phyloP scores from a whole-genome alignment of 1,140 invertebrate species.

The Lepidurus packardi region DNA sequence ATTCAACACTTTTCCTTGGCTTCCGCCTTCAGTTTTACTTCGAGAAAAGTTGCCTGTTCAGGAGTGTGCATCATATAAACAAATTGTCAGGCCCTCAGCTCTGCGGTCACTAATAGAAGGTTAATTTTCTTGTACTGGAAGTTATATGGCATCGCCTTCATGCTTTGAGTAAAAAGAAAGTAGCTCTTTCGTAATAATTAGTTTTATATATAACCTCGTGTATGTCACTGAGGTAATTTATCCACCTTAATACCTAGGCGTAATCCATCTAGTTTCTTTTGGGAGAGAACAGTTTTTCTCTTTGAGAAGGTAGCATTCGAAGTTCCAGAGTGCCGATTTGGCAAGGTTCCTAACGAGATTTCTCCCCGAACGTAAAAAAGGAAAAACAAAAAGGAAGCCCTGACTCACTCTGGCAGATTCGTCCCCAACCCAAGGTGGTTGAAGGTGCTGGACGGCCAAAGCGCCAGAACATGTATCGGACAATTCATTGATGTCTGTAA shows the following conservation, averaged over 20 bases:
- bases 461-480: background rate
- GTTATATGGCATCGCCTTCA: too few relatives aligned
- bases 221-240: background rate
- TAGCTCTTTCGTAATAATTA: background rate
- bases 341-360: constrained; percentile 6
- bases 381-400: background rate
- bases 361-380: background rate
- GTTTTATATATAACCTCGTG: background rate
- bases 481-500: background rate
- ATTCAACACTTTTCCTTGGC: constrained; percentile 21
- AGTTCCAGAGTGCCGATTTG: background rate
- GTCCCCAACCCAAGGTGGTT: constrained; percentile 17
- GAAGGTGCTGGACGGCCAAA: background rate
- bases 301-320: background rate
- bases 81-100: background rate
- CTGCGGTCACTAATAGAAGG: background rate
- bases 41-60: background rate
- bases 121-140: too few relatives aligned
- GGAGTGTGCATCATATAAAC: background rate
- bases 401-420: constrained; percentile 11
- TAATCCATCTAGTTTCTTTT: constrained; percentile 11
- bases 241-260: background rate
- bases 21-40: background rate
- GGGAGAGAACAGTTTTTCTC: background rate
- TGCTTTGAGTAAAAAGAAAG: too few relatives aligned